These are phyloP conservation scores for Cetoscarus ocellatus DNA, from an alignment of 2,797 vertebrate genomes.

Conservation along the genomic window DNA sequence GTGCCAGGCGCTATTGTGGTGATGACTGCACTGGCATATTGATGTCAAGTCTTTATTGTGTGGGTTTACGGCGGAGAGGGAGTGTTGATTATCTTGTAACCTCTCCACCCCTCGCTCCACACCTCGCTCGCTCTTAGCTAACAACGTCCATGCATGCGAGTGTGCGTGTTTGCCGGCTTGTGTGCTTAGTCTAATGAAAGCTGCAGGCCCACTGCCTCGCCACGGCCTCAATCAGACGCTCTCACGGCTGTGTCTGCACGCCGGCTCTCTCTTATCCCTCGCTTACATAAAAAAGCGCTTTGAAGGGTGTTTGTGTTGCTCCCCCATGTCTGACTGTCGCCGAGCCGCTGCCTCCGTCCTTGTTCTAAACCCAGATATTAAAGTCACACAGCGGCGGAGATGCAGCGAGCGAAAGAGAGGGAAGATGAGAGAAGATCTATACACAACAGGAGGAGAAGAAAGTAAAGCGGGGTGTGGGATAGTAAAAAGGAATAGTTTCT, in stretches of 20 bases:
- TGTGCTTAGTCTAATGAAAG: slow-evolving; percentile 73
- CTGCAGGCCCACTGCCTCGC: slow-evolving; percentile 46
- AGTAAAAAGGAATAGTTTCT: slow-evolving; percentile 61
- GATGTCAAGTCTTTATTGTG: slow-evolving; percentile 77
- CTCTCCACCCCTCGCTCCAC: slow-evolving; percentile 59
- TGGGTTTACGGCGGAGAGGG: slow-evolving; percentile 66
- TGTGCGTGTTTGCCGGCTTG: slow-evolving; percentile 22
- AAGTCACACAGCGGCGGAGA: slow-evolving; percentile 64
- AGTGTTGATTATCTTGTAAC: slow-evolving; percentile 75
- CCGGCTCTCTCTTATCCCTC: slow-evolving; percentile 58
- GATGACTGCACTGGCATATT: slow-evolving; percentile 71
- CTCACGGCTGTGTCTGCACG: slow-evolving; percentile 48
- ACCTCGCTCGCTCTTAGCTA: slow-evolving; percentile 63
- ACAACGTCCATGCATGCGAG: slow-evolving; percentile 41
- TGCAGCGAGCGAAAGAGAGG: slow-evolving; percentile 38
- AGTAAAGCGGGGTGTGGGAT: slow-evolving; percentile 35
- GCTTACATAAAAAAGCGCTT: slow-evolving; percentile 62
- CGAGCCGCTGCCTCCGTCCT: slow-evolving; percentile 61
- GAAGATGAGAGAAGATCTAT: slow-evolving; percentile 56
- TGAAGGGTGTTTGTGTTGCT: slow-evolving; percentile 76
- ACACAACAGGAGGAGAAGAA: slow-evolving; percentile 16
- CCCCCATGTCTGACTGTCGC: slow-evolving; percentile 69
- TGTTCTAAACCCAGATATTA: slow-evolving; percentile 75
- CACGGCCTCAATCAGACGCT: slow-evolving; percentile 58
- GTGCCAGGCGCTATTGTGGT: slow-evolving; percentile 58